Base-by-base conservation (phyloP, 2,888 invertebrate genomes). In the Drosophila cyrtoloma region DNA sequence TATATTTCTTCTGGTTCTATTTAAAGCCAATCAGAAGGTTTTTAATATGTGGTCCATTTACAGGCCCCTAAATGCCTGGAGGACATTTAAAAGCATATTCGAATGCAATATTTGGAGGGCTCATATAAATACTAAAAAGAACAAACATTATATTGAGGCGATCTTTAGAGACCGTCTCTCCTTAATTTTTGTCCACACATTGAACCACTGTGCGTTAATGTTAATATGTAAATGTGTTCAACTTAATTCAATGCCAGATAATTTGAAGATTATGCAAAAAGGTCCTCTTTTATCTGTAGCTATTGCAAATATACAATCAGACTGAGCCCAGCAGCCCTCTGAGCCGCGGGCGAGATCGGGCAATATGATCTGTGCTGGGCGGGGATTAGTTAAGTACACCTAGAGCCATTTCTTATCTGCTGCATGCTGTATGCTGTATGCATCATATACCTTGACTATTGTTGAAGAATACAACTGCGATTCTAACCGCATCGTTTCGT, bases 371-470 rank as follows among this genome's bases (percentile, higher is more conserved):
- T 66, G 28, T 42, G 28, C 26, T 67, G 66, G 79, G 79, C 74
- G 81, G 73, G 78, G 55, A 51, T 72, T 63, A 50, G 60, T 30
- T 28, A 77, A 72, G 62, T 68, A 26, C 65, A 61, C 77, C 77
- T 66, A 37, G 47, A 77, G 78, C 72, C 57, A 52, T 37, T 44
- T 52, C 44, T 56, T 51, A 79, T 81, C 79, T 16, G n/a, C 10
- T 4, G 33, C 0, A 33, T n/a, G 26, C 9, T 0, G 12, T 0
- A 12, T n/a, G 26, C 9, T n/a, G 7, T 5, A 9, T 39, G 28
- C 6, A 57, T 57, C 30, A n/a, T 19, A 7, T 16, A 1, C 5
- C 33, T 26, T 19, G 16, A 16, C 47, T 47, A 30, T 19, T 7
- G 37, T 7, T 37, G 37, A 19, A 6, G 37, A 37, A 16, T 37